Conservation (phyloP, 2,113 vertebrate species). For the Brachirus orientalis region DNA sequence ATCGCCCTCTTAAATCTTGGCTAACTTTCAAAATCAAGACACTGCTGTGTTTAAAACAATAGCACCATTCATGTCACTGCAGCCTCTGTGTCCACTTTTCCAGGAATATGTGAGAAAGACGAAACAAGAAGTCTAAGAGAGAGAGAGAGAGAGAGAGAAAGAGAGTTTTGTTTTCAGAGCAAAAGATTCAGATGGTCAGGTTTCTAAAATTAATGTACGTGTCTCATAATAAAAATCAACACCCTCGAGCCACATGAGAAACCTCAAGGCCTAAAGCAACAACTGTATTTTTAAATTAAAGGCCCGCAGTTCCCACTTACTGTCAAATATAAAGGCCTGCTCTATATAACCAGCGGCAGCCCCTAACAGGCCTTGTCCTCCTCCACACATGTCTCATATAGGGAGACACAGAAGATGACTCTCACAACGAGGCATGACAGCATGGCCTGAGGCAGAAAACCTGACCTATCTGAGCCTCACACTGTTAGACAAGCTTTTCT, state of each 20-base stretch:
- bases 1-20: conserved; percentile 57
- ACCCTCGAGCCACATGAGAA: conserved; percentile 22
- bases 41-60: conserved; percentile 65
- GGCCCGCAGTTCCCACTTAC: conserved; percentile 33
- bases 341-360: conserved; percentile 42
- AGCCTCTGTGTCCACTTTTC: conserved; percentile 28
- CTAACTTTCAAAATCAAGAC: conserved; percentile 61
- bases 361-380: conserved; percentile 26
- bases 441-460: conserved; percentile 43
- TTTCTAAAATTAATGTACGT: conserved; percentile 10
- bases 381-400: conserved; percentile 47
- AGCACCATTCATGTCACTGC: conserved; percentile 56
- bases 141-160: neutral
- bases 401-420: conserved; percentile 46
- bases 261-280: conserved; percentile 39
- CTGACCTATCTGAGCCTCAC: conserved; percentile 58
- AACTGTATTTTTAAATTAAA: conserved; percentile 51
- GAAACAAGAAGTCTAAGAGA: conserved; percentile 38
- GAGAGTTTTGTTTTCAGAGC: neutral
- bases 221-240: conserved; percentile 18
- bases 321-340: conserved; percentile 49
- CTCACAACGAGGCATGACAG: conserved; percentile 54
- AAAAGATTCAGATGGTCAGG: conserved; percentile 12
- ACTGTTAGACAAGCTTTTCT: neutral
- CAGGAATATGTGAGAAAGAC: conserved; percentile 37